Percentiles rank a stretch among this genome's conserved stretches.
Evolutionary conservation across 2,888 invertebrate species (phyloP).

Genomic region (Sericinus montela): DNA sequence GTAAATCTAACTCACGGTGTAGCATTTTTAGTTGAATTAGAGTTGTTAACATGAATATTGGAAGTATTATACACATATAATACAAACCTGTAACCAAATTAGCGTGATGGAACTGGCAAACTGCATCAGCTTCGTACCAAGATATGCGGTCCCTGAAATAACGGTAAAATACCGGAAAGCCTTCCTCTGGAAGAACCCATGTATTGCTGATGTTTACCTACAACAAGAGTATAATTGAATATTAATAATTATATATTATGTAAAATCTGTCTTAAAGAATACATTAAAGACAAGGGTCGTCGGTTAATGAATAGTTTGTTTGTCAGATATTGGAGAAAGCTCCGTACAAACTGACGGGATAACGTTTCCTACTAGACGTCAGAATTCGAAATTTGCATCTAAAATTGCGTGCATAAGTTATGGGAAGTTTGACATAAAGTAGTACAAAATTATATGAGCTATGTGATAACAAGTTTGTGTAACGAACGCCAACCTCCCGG

Average conservation of each 20-base stretch:
- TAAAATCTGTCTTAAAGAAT: no score
- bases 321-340: no score
- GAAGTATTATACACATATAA: no score
- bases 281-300: no score
- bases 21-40: no score
- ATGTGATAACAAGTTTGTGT: constrained; percentile 26
- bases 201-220: constrained; percentile 91
- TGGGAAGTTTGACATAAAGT: constrained; percentile 22
- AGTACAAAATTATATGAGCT: constrained; percentile 27
- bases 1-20: neutral
- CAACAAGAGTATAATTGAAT: constrained; percentile 16
- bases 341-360: no score
- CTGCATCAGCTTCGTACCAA: constrained; percentile 91
- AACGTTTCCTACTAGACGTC: neutral
- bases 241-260: no score
- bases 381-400: constrained; percentile 16
- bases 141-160: constrained; percentile 91
- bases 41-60: no score
- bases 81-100: constrained; percentile 87
- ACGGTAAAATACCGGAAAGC: constrained; percentile 89
- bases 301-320: no score
- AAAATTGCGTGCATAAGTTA: constrained; percentile 26
- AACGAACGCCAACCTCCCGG: constrained; percentile 28
- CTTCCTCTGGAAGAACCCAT: constrained; percentile 90
- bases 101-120: constrained; percentile 90